These are phyloP conservation scores for Cairina moschata DNA, from an alignment of 2,113 vertebrate genomes.

Conservation along the genomic window DNA sequence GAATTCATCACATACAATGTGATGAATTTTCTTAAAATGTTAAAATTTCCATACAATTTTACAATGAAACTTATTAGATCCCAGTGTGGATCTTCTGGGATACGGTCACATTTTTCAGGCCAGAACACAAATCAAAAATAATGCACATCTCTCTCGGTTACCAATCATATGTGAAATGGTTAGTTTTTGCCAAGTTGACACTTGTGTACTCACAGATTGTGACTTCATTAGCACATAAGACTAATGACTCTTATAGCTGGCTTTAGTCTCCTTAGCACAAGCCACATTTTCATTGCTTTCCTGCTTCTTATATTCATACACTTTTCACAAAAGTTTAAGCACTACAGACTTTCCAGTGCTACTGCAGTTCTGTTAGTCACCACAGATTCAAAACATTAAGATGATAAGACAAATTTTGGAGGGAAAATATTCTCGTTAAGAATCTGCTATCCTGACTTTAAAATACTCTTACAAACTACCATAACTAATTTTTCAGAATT, in stretches of 20 bases:
- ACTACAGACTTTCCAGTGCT: not conserved
- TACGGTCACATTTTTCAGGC: not conserved
- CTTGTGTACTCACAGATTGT: not conserved
- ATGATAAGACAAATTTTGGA: not conserved
- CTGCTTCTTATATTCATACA: not conserved
- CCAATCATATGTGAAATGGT: accelerated
- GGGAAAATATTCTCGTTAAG: not conserved
- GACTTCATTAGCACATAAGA: not conserved
- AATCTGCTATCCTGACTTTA: not conserved
- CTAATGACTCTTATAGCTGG: not conserved
- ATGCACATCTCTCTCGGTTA: accelerated
- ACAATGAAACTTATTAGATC: not conserved
- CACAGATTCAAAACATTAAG: not conserved
- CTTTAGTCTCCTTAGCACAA: not conserved
- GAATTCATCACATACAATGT: not conserved
- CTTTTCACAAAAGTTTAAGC: not conserved
- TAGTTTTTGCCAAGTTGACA: not conserved
- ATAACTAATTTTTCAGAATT: not conserved
- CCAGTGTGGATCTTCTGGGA: not conserved
- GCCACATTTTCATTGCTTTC: not conserved
- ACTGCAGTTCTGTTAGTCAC: not conserved
- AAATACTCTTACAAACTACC: not conserved
- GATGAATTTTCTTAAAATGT: not conserved
- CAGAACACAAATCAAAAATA: not conserved
- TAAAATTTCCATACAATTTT: not conserved